phyloP scores from a whole-genome alignment of 2,888 invertebrate genomes.

The Callimorpha dominula region DNA sequence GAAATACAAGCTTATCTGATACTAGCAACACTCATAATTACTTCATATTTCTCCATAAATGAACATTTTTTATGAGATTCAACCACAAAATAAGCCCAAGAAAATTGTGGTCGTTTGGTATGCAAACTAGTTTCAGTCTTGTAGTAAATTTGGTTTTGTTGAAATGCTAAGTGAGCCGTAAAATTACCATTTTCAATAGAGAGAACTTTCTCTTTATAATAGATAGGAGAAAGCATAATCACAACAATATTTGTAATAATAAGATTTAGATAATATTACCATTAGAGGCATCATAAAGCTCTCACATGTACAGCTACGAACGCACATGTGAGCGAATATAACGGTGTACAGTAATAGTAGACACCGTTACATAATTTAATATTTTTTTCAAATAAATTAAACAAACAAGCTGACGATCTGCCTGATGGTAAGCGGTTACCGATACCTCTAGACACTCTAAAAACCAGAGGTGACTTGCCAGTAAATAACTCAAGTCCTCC shows the following conservation, averaged over 20 bases:
- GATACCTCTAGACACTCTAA: not conserved
- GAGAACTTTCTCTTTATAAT: not conserved
- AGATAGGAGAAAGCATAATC: constrained; percentile 32
- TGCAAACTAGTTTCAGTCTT: not conserved
- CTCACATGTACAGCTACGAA: not conserved
- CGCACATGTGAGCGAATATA: not conserved
- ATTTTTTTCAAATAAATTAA: not conserved
- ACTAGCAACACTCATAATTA: too few relatives aligned
- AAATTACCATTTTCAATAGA: constrained; percentile 35
- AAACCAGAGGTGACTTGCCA: too few relatives aligned
- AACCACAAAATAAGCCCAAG: not conserved
- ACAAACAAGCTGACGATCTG: not conserved
- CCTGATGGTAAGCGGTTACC: not conserved
- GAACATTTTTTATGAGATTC: not conserved
- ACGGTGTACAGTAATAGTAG: not conserved
- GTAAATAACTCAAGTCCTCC: too few relatives aligned
- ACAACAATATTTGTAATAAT: constrained; percentile 28
- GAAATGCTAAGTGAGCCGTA: constrained; percentile 32
- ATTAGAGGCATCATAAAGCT: not conserved
- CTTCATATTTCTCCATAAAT: not conserved
- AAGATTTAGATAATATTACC: constrained; percentile 5
- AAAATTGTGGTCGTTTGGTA: not conserved
- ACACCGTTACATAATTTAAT: too few relatives aligned
- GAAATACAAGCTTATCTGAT: too few relatives aligned
- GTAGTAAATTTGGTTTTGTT: constrained; percentile 12